A percentile compares a stretch with the other conserved stretches of the same genome.
phyloP scores from a whole-genome alignment of 1,140 invertebrate genomes.

The Coelopa frigida region DNA sequence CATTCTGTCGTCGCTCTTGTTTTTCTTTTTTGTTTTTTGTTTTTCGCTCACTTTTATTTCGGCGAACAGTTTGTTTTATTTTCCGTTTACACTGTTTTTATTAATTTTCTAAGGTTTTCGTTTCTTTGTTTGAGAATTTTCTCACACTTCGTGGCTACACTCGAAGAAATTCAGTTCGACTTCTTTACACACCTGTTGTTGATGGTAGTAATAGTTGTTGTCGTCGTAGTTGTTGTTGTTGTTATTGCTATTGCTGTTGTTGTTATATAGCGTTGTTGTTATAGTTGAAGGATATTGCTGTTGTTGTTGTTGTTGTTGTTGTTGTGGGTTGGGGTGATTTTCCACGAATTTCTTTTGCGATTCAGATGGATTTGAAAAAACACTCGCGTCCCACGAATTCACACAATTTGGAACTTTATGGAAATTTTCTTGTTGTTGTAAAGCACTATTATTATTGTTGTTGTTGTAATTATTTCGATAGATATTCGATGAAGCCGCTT shows the following conservation, averaged over 20 bases:
- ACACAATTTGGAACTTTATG: too few species aligned
- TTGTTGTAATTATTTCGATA: conserved; percentile 10
- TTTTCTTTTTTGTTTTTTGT: too few species aligned
- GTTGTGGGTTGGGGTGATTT: conserved; percentile 18
- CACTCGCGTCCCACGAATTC: conserved; percentile 6
- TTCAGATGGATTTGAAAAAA: conserved; percentile 1
- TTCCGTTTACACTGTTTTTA: too few species aligned
- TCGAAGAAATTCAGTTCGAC: too few species aligned
- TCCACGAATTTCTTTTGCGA: conserved; percentile 1
- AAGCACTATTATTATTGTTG: neutral
- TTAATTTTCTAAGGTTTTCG: too few species aligned
- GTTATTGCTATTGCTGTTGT: conserved; percentile 16
- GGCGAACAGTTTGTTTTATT: too few species aligned
- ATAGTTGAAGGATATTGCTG: conserved; percentile 13
- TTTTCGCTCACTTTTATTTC: too few species aligned
- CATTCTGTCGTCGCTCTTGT: too few species aligned
- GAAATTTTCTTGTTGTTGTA: too few species aligned
- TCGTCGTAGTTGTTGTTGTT: conserved; percentile 23
- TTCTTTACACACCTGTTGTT: conserved; percentile 36
- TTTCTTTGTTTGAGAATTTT: too few species aligned
- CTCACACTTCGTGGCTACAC: too few species aligned
- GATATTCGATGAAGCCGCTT: conserved; percentile 34
- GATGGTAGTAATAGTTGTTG: conserved; percentile 13
- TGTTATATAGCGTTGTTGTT: conserved; percentile 25
- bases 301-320: conserved; percentile 21